Conservation (phyloP, 2,888 invertebrate genomes). For the Hipparchia sbordonii region DNA sequence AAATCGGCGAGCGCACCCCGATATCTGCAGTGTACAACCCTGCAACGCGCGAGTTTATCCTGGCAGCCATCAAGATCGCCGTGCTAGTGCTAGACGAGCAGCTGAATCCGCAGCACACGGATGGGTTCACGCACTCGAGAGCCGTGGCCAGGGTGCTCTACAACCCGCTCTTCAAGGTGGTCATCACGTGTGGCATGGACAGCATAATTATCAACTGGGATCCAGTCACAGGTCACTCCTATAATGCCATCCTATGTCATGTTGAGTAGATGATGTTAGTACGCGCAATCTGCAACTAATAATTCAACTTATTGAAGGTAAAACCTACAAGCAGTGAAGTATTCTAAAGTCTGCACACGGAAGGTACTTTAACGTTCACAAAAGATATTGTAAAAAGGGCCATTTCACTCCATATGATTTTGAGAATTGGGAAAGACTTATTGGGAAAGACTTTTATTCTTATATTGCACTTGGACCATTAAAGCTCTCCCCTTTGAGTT, state of each 20-base stretch:
- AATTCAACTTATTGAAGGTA: too few species aligned
- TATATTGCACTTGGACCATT: too few species aligned
- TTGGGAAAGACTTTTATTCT: too few species aligned
- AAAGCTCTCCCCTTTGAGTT: too few species aligned
- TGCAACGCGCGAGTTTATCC: slow-evolving; percentile 85
- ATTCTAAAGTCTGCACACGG: too few species aligned
- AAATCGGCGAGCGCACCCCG: slow-evolving; percentile 84
- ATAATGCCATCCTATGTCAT: neutral
- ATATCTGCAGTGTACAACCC: slow-evolving; percentile 86
- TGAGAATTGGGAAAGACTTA: too few species aligned
- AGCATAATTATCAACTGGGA: slow-evolving; percentile 93
- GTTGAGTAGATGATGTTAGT: neutral
- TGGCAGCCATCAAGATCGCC: slow-evolving; percentile 86
- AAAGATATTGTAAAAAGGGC: too few species aligned
- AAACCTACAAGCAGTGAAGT: too few species aligned
- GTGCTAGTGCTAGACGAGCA: slow-evolving; percentile 85
- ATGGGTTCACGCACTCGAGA: slow-evolving; percentile 87
- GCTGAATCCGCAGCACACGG: slow-evolving; percentile 86
- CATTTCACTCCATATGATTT: too few species aligned
- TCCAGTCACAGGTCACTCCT: slow-evolving; percentile 82
- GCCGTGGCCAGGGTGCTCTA: slow-evolving; percentile 89
- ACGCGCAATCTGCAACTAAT: too few species aligned
- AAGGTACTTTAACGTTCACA: too few species aligned
- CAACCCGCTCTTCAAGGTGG: slow-evolving; percentile 88
- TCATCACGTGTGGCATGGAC: slow-evolving; percentile 90